A percentile compares a stretch with the other conserved stretches of the same genome.
Conservation (phyloP, 1,140 invertebrate species). For the Drosophila bifasciata region DNA sequence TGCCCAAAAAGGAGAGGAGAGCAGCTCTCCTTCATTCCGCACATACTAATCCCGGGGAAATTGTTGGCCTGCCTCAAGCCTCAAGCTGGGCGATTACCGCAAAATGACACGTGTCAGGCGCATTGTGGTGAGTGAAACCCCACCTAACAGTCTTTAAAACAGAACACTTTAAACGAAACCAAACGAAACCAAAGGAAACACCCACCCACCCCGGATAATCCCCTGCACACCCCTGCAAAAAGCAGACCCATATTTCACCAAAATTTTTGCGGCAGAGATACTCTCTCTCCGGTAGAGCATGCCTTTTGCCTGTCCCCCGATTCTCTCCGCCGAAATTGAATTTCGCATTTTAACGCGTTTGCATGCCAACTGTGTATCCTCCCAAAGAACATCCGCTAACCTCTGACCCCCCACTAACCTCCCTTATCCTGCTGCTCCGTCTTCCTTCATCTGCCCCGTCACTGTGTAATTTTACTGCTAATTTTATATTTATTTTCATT, state of each 20-base stretch:
- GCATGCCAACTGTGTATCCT: constrained; percentile 50
- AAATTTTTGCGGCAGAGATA: constrained; percentile 39
- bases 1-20: constrained; percentile 17
- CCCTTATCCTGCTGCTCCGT: constrained; percentile 4
- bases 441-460: neutral
- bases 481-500: constrained; percentile 68
- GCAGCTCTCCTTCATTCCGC: constrained; percentile 19
- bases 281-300: constrained; percentile 12
- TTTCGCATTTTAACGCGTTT: constrained; percentile 70
- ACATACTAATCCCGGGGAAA: constrained; percentile 41
- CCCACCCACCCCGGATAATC: constrained; percentile 14
- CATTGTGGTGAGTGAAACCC: constrained; percentile 70
- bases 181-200: constrained; percentile 14
- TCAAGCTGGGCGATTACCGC: constrained; percentile 75
- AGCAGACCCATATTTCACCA: constrained; percentile 35
- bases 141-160: constrained; percentile 19
- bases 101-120: constrained; percentile 82
- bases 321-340: constrained; percentile 42
- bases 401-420: constrained; percentile 6
- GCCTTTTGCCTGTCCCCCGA: constrained; percentile 28
- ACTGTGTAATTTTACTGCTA: constrained; percentile 46
- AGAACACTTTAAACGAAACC: constrained; percentile 28
- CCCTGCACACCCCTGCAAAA: constrained; percentile 7
- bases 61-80: constrained; percentile 46
- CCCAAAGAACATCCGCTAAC: neutral